Conservation (phyloP, 2,797 vertebrate species). For the Enoplosus armatus region DNA sequence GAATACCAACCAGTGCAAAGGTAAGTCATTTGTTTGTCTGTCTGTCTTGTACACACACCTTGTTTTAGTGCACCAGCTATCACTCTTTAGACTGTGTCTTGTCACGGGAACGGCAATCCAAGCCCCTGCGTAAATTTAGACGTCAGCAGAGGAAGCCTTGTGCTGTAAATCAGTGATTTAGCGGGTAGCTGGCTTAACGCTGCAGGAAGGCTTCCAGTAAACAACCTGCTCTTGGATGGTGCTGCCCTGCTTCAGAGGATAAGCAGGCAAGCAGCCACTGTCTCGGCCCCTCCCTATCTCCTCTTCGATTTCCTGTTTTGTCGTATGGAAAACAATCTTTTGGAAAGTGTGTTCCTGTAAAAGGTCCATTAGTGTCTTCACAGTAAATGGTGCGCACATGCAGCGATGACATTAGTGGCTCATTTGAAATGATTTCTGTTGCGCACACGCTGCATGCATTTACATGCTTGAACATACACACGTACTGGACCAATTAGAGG, state of each 20-base stretch:
- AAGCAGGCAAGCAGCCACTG: slow-evolving; percentile 25
- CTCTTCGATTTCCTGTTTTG: slow-evolving; percentile 49
- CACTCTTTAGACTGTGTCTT: slow-evolving; percentile 33
- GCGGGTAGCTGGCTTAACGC: slow-evolving; percentile 25
- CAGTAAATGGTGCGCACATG: slow-evolving; percentile 46
- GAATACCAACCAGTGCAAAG: slow-evolving; percentile 99
- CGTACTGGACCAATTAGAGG: slow-evolving; percentile 49
- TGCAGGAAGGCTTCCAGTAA: slow-evolving; percentile 54
- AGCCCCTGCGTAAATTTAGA: slow-evolving; percentile 50
- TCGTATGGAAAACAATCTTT: slow-evolving; percentile 46
- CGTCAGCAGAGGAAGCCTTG: slow-evolving; percentile 44
- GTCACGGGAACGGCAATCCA: slow-evolving; percentile 36
- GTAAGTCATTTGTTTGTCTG: slow-evolving; percentile 78
- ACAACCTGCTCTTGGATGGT: slow-evolving; percentile 49
- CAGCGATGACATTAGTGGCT: slow-evolving; percentile 41
- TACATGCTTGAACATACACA: slow-evolving; percentile 38
- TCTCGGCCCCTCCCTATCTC: slow-evolving; percentile 23
- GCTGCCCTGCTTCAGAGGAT: slow-evolving; percentile 39
- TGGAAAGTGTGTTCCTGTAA: slow-evolving; percentile 25
- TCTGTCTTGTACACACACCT: slow-evolving; percentile 13
- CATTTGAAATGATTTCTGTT: slow-evolving; percentile 44
- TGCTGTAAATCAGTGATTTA: slow-evolving; percentile 57
- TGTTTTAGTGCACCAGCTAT: slow-evolving; percentile 39
- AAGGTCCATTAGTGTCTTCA: slow-evolving; percentile 42
- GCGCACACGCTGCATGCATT: slow-evolving; percentile 23